Evolutionary conservation across 92 coral and sea anemone genomes (phyloP).

Genomic region (Scolanthus callimorphus): DNA sequence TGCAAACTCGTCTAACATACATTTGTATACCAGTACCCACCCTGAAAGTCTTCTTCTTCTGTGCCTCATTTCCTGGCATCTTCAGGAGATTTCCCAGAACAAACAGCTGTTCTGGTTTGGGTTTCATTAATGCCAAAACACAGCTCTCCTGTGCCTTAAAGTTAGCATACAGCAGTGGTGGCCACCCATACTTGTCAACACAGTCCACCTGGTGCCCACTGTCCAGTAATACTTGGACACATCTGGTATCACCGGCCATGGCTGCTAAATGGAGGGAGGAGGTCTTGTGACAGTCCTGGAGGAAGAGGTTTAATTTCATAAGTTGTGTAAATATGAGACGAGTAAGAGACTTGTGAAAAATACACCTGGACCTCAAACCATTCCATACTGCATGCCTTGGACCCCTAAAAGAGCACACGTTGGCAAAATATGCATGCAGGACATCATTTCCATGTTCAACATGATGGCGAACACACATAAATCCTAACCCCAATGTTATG

Average conservation of each 20-base stretch:
- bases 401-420: too few species aligned
- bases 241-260: slow-evolving; percentile 78
- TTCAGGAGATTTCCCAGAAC: slow-evolving; percentile 75
- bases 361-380: too few species aligned
- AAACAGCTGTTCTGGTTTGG: slow-evolving; percentile 90
- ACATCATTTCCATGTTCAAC: too few species aligned
- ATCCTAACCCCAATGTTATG: too few species aligned
- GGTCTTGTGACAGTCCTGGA: slow-evolving; percentile 77
- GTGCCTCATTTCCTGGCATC: slow-evolving; percentile 51
- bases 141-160: slow-evolving; percentile 95
- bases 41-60: slow-evolving; percentile 72
- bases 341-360: too few species aligned
- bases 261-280: slow-evolving; percentile 94
- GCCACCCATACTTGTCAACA: slow-evolving; percentile 93
- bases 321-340: too few species aligned
- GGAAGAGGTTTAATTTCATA: too few species aligned
- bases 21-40: too few species aligned
- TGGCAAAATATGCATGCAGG: too few species aligned
- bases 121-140: slow-evolving; percentile 90
- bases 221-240: slow-evolving; percentile 69
- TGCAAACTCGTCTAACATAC: too few species aligned
- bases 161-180: slow-evolving; percentile 94
- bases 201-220: slow-evolving; percentile 87
- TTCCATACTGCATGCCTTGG: too few species aligned
- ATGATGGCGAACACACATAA: too few species aligned